Evolutionary conservation across 2,113 vertebrate species (phyloP).

Genomic region (Aphelocoma coerulescens): DNA sequence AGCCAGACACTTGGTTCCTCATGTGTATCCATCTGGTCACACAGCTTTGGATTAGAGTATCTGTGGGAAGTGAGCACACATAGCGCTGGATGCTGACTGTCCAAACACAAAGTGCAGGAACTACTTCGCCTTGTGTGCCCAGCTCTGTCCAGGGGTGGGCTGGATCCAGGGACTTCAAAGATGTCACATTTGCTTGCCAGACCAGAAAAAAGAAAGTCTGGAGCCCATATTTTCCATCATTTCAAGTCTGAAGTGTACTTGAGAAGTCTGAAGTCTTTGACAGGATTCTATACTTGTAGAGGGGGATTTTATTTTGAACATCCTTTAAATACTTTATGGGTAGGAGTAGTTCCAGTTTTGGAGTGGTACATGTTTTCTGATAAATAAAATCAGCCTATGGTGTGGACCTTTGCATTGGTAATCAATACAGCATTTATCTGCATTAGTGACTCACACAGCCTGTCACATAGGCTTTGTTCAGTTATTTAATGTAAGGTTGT

Average conservation of each 20-base stretch:
- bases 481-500: background rate
- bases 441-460: slow-evolving; percentile 1
- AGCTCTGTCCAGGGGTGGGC: background rate
- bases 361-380: background rate
- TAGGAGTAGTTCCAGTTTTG: slow-evolving; percentile 52
- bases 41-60: background rate
- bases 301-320: slow-evolving; percentile 52
- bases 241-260: background rate
- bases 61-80: background rate
- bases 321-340: slow-evolving; percentile 49
- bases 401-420: slow-evolving; percentile 7
- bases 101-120: background rate
- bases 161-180: background rate
- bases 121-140: background rate
- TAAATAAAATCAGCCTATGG: slow-evolving; percentile 53
- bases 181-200: background rate
- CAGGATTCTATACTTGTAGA: slow-evolving; percentile 30
- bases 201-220: background rate
- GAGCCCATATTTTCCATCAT: background rate
- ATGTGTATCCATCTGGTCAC: background rate
- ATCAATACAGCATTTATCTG: slow-evolving; percentile 18
- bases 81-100: background rate
- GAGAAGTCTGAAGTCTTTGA: slow-evolving; percentile 10
- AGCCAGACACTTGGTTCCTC: background rate
- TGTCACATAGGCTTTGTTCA: background rate